Conservation (phyloP, 2,113 vertebrate genomes). For the Actinemys pallida region DNA sequence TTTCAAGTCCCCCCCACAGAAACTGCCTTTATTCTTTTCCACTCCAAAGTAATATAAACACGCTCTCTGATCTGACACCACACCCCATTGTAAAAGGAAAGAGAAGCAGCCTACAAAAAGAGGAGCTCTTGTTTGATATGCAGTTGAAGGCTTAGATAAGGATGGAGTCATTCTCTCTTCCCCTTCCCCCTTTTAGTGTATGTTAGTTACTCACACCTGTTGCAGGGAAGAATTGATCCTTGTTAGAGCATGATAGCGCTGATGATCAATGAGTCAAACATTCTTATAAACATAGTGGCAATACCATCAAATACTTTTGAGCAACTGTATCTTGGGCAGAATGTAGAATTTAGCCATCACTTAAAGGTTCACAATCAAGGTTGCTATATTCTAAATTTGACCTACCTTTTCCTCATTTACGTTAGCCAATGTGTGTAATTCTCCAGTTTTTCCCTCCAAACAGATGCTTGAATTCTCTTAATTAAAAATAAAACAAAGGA, state of each 20-base stretch:
- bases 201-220: constrained; percentile 53
- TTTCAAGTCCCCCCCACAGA: constrained; percentile 48
- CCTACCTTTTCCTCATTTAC: not conserved
- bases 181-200: not conserved
- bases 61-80: constrained; percentile 47
- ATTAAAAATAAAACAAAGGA: not conserved
- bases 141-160: not conserved
- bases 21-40: constrained; percentile 63
- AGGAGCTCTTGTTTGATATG: constrained; percentile 23
- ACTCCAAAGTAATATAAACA: constrained; percentile 59
- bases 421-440: not conserved
- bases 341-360: not conserved
- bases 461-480: not conserved
- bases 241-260: not conserved
- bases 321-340: not conserved
- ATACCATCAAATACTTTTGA: not conserved
- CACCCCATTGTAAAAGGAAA: constrained; percentile 8
- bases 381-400: not conserved
- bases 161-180: not conserved
- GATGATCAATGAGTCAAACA: not conserved
- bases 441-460: not conserved
- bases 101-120: constrained; percentile 4
- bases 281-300: not conserved
- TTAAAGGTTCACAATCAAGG: not conserved
- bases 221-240: not conserved